Conservation (phyloP, 2,113 vertebrate species). For the Burhinus oedicnemus region DNA sequence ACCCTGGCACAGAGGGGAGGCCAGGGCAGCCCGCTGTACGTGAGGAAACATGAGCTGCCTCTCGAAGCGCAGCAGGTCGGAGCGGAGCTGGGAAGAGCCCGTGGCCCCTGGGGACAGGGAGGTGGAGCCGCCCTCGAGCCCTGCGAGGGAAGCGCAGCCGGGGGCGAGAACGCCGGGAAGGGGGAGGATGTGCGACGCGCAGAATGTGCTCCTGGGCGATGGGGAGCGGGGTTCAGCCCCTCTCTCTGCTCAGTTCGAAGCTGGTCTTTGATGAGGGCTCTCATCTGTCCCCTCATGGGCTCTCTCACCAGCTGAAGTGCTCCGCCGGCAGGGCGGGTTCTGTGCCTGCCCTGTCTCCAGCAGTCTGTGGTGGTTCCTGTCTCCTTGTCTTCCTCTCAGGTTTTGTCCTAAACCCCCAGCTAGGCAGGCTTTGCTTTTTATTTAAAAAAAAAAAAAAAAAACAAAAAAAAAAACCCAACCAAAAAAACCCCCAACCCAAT, state of each 20-base stretch:
- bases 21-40: not conserved
- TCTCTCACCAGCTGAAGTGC: not conserved
- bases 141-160: fast-evolving
- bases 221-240: not conserved
- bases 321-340: not conserved
- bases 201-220: not conserved
- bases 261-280: too few species aligned
- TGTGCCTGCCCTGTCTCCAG: too few species aligned
- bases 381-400: not conserved
- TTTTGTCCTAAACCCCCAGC: not conserved
- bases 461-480: too few species aligned
- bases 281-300: fast-evolving
- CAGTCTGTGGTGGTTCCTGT: not conserved
- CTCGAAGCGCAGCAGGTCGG: too few species aligned
- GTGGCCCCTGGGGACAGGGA: too few species aligned
- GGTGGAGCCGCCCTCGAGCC: not conserved
- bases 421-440: not conserved
- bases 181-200: too few species aligned
- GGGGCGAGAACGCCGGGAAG: not conserved
- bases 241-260: not conserved
- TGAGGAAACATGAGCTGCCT: not conserved
- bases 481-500: too few species aligned
- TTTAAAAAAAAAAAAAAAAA: too few species aligned
- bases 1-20: not conserved
- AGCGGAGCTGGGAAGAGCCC: too few species aligned